Conservation (phyloP, 1,140 invertebrate genomes). For the roundworm (Caenorhabditis elegans) region WBcel235 BX284606.5:12455001-12455500, state of each 20-base stretch:
- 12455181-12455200: not conserved
- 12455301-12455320: no score
- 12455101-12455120: not conserved
- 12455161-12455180: conserved; percentile 19
- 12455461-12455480: no score
- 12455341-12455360: no score
- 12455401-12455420: no score
- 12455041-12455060: not conserved
- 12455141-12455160: not conserved
- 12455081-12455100: not conserved
- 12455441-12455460: no score
- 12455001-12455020: not conserved
- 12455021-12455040: not conserved
- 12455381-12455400: no score
- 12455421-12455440: no score
- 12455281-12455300: not conserved
- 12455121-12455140: not conserved
- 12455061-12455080: not conserved
- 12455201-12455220: not conserved
- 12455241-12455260: not conserved
- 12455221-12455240: not conserved
- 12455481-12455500: no score
- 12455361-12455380: no score
- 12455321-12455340: no score
- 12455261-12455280: conserved; percentile 15